Evolutionary conservation across 2,113 vertebrate genomes (phyloP).

Genomic region (Sinocyclocheilus maitianheensis): DNA sequence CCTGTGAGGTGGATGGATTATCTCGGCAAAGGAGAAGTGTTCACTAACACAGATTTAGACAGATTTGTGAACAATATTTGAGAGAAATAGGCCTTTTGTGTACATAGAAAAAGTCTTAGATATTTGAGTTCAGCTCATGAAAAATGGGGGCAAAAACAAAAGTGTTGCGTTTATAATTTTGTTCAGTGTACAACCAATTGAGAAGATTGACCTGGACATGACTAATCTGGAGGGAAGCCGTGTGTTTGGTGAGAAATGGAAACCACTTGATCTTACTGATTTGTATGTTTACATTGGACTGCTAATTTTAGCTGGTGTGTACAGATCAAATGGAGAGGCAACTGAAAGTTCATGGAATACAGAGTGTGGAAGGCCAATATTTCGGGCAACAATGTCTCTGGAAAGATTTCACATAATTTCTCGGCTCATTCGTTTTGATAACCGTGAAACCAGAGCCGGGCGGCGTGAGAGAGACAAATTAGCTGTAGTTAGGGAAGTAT

Average conservation of each 20-base stretch:
- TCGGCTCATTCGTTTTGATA: conserved; percentile 8
- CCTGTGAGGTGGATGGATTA: too few species aligned
- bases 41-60: too few species aligned
- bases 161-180: too few species aligned
- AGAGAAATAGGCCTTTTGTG: too few species aligned
- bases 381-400: conserved; percentile 23
- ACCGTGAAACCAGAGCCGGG: not conserved
- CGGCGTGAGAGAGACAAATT: conserved; percentile 30
- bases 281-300: conserved; percentile 43
- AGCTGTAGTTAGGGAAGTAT: not conserved
- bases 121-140: too few species aligned
- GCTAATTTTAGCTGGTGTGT: not conserved
- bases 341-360: conserved; percentile 17
- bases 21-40: too few species aligned
- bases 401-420: conserved; percentile 11
- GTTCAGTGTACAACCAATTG: not conserved
- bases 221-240: conserved; percentile 17
- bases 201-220: conserved; percentile 24
- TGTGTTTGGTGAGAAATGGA: conserved; percentile 32
- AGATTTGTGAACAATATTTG: too few species aligned
- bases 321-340: conserved; percentile 35
- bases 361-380: conserved; percentile 26
- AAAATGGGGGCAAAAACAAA: too few species aligned
- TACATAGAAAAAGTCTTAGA: too few species aligned
- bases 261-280: conserved; percentile 20